A percentile compares a stretch with the other conserved stretches of the same genome.
phyloP scores from a whole-genome alignment of 1,140 invertebrate species.

The Hylaeus volcanicus region DNA sequence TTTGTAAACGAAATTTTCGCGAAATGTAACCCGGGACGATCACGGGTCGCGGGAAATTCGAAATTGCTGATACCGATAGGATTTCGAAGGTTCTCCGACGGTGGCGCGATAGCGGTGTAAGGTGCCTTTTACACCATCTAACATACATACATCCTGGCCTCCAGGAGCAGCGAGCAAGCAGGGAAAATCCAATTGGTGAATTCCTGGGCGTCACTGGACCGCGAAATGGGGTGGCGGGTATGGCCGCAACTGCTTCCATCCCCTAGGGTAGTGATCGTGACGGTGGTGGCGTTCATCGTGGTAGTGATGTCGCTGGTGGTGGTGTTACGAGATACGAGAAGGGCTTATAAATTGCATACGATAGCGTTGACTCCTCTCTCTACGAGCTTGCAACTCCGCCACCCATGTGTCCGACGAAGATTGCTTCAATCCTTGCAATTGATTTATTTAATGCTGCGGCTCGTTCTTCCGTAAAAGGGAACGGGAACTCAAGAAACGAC shows the following conservation, averaged over 20 bases:
- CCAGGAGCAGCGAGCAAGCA: constrained; percentile 68
- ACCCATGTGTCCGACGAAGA: constrained; percentile 70
- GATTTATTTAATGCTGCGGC: constrained; percentile 70
- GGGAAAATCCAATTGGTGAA: constrained; percentile 80
- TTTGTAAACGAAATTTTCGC: constrained; percentile 43
- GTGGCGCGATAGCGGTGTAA: constrained; percentile 66
- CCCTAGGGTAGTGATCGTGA: constrained; percentile 65
- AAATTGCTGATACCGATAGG: constrained; percentile 64
- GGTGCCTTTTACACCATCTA: constrained; percentile 77
- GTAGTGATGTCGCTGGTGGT: constrained; percentile 49
- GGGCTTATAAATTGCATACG: constrained; percentile 78
- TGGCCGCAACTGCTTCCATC: constrained; percentile 74
- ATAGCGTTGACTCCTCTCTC: constrained; percentile 66
- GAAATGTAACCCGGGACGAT: constrained; percentile 48
- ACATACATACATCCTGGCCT: constrained; percentile 68
- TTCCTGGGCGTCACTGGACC: constrained; percentile 78
- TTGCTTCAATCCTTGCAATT: constrained; percentile 71
- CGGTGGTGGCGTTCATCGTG: constrained; percentile 46
- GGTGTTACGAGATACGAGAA: constrained; percentile 67
- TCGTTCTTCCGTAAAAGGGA: constrained; percentile 28
- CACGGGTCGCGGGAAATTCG: constrained; percentile 57
- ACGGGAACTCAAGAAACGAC: not conserved
- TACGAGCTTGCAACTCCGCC: constrained; percentile 32
- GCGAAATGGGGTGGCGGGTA: constrained; percentile 77
- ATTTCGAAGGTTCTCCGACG: constrained; percentile 58